Conservation (phyloP, 2,888 invertebrate species). For the Phyllotreta striolata region DNA sequence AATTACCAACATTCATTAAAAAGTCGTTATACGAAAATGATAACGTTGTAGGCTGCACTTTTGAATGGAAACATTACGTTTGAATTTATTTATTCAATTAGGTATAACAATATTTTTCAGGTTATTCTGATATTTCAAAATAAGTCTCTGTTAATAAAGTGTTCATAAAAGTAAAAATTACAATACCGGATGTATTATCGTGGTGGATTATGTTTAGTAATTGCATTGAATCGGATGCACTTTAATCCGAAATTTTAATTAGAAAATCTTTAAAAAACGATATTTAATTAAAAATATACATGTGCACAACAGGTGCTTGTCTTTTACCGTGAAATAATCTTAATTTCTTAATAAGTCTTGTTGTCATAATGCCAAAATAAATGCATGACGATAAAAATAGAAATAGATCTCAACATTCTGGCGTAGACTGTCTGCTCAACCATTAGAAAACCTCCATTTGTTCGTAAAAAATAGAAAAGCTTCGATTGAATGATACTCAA, state of each 20-base stretch:
- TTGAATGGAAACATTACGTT: too few relatives aligned
- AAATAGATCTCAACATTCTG: conserved; percentile 28
- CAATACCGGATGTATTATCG: too few relatives aligned
- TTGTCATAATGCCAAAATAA: conserved; percentile 32
- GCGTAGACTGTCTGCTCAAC: conserved; percentile 23
- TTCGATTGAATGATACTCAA: too few relatives aligned
- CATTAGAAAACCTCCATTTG: conserved; percentile 23
- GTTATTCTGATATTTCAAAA: too few relatives aligned
- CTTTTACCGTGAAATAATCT: conserved; percentile 24
- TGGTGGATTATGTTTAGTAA: too few relatives aligned
- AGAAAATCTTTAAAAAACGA: background rate
- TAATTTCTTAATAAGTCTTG: conserved; percentile 24
- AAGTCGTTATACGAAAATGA: background rate
- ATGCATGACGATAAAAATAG: conserved; percentile 27
- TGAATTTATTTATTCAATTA: too few relatives aligned
- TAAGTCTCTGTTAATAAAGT: too few relatives aligned
- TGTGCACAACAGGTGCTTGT: conserved; percentile 21
- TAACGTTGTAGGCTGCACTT: background rate
- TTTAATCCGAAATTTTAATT: too few relatives aligned
- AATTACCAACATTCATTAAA: conserved; percentile 9
- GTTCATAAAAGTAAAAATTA: too few relatives aligned
- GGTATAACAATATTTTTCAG: too few relatives aligned
- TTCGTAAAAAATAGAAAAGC: conserved; percentile 5
- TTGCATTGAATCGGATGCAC: too few relatives aligned
- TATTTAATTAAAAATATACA: background rate